phyloP scores from a whole-genome alignment of 1,140 invertebrate species.

The Calosoma granatense region DNA sequence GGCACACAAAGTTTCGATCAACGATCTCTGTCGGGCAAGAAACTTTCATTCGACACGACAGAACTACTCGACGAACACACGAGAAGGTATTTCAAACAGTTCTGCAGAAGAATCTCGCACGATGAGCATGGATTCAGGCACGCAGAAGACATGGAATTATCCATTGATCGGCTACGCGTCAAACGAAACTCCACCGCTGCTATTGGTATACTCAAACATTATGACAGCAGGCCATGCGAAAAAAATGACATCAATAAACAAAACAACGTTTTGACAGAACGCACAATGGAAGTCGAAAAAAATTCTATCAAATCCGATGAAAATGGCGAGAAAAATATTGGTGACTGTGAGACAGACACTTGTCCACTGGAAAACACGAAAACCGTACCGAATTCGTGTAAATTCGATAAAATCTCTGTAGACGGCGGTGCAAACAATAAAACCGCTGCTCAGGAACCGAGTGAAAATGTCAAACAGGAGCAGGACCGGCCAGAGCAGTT shows the following conservation, averaged over 20 bases:
- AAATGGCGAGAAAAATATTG: neutral
- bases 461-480: conserved; percentile 15
- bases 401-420: neutral
- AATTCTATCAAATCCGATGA: neutral
- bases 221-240: neutral
- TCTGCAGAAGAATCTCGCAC: neutral
- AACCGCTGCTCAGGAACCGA: neutral
- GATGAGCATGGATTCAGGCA: neutral
- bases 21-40: conserved; percentile 27
- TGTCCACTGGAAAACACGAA: neutral
- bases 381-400: neutral
- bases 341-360: neutral
- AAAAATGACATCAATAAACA: conserved; percentile 1
- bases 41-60: conserved; percentile 29
- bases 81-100: neutral
- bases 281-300: neutral
- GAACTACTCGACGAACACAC: conserved; percentile 32
- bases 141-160: neutral
- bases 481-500: conserved; percentile 5
- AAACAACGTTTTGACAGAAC: neutral
- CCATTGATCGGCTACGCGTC: neutral
- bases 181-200: neutral
- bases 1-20: conserved; percentile 33
- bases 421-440: neutral
- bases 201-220: neutral